These are phyloP conservation scores for Hydrozoanthus gracilis DNA, from an alignment of 92 coral and sea anemone genomes.

Conservation along the genomic window DNA sequence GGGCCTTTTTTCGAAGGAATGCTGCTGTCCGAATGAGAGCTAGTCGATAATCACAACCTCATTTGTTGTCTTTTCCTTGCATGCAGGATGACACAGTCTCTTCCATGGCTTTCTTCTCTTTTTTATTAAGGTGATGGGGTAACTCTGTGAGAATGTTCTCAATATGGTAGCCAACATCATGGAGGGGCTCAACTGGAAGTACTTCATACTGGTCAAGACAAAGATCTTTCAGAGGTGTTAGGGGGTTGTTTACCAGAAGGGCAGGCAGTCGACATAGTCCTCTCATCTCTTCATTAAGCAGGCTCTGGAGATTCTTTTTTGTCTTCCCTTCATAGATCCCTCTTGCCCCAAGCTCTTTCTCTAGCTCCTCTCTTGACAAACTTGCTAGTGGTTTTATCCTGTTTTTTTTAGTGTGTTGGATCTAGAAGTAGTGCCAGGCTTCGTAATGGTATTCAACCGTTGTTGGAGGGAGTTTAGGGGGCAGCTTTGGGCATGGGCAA, in stretches of 20 bases:
- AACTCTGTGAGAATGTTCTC: too few relatives aligned
- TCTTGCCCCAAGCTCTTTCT: conserved; percentile 47
- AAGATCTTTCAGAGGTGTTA: conserved; percentile 54
- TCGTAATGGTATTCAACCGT: neutral
- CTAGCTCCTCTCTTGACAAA: conserved; percentile 51
- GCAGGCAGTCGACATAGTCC: conserved; percentile 65
- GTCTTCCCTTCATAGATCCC: conserved; percentile 52
- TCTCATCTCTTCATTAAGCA: conserved; percentile 50
- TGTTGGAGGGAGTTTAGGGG: conserved; percentile 28
- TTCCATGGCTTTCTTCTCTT: conserved; percentile 44
- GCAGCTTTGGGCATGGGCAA: conserved; percentile 44
- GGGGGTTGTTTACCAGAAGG: conserved; percentile 53
- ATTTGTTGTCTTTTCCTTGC: conserved; percentile 62
- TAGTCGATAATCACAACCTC: conserved; percentile 54
- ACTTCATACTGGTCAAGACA: conserved; percentile 59
- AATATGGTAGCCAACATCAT: too few relatives aligned
- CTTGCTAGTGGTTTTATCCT: conserved; percentile 48
- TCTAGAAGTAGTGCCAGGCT: conserved; percentile 24
- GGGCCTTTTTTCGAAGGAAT: conserved; percentile 47
- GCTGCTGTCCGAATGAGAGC: conserved; percentile 60
- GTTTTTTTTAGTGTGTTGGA: neutral
- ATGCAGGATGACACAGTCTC: conserved; percentile 41
- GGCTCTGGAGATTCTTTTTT: conserved; percentile 52
- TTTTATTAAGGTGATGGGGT: conserved; percentile 37
- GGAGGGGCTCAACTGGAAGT: conserved; percentile 55